Conservation (phyloP, 2,113 vertebrate species). For the Scalopus aquaticus region DNA sequence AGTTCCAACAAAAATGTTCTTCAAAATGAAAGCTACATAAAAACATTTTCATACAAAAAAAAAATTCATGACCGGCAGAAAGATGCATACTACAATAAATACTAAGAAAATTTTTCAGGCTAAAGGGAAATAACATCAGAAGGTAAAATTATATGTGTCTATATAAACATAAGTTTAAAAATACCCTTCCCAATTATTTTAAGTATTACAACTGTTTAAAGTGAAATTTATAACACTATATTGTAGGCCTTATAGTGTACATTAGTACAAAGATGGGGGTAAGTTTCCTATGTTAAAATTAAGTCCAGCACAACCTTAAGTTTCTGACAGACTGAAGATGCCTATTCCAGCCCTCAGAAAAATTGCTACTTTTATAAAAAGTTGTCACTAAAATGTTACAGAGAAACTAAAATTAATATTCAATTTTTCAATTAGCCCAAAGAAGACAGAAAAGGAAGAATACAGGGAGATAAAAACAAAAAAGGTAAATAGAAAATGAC, state of each 20-base stretch:
- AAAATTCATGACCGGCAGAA: not conserved
- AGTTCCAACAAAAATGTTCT: not conserved
- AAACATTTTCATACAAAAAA: not conserved
- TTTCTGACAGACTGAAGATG: not conserved
- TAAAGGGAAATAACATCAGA: not conserved
- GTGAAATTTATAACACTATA: not conserved
- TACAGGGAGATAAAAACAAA: too few species aligned
- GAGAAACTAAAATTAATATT: not conserved
- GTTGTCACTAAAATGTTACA: not conserved
- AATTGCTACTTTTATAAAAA: not conserved
- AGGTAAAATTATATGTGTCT: not conserved
- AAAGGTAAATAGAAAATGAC: too few species aligned
- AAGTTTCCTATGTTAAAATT: not conserved
- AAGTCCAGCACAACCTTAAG: not conserved
- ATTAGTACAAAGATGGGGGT: not conserved
- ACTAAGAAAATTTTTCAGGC: not conserved
- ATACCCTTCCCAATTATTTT: not conserved
- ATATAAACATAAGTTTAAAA: not conserved
- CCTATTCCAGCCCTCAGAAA: not conserved
- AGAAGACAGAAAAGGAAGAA: too few species aligned
- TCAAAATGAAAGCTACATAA: not conserved
- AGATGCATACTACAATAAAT: not conserved
- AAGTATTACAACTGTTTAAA: not conserved
- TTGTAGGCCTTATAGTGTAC: not conserved
- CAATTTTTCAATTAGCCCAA: too few species aligned